Conservation (phyloP, 2,113 vertebrate genomes). For the Ptilonorhynchus violaceus region DNA sequence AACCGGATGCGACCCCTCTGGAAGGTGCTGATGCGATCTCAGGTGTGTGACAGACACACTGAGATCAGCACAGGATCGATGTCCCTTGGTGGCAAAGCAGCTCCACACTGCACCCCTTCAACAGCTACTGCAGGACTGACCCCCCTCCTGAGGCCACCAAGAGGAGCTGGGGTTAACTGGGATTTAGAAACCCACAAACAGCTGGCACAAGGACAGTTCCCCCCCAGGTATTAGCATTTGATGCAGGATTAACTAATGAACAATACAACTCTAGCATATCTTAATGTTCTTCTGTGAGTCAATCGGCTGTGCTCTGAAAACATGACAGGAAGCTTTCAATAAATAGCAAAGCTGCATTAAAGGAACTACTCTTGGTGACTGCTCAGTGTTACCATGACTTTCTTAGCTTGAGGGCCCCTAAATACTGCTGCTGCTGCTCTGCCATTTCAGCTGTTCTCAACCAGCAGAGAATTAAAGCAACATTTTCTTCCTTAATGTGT, state of each 20-base stretch:
- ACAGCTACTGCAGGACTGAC: neutral
- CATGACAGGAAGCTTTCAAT: slow-evolving; percentile 1
- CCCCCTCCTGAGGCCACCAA: neutral
- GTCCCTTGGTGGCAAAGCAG: neutral
- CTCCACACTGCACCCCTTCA: no score
- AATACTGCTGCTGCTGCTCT: neutral
- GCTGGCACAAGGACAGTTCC: neutral
- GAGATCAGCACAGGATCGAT: neutral
- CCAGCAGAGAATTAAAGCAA: slow-evolving; percentile 13
- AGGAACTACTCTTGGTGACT: neutral
- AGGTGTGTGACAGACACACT: neutral
- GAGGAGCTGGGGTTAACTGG: neutral
- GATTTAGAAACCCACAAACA: neutral
- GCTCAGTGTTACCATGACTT: neutral
- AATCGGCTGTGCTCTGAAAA: neutral
- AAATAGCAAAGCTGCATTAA: slow-evolving; percentile 4
- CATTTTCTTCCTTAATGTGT: neutral
- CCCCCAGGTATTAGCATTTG: neutral
- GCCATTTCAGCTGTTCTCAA: slow-evolving; percentile 7
- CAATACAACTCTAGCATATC: neutral
- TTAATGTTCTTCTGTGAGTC: neutral
- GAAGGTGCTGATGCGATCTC: neutral
- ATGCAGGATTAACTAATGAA: neutral
- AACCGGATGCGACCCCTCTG: rapidly evolving
- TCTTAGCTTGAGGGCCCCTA: neutral